Conservation (phyloP, 2,888 invertebrate genomes). For the Meiosimyza platycephala region DNA sequence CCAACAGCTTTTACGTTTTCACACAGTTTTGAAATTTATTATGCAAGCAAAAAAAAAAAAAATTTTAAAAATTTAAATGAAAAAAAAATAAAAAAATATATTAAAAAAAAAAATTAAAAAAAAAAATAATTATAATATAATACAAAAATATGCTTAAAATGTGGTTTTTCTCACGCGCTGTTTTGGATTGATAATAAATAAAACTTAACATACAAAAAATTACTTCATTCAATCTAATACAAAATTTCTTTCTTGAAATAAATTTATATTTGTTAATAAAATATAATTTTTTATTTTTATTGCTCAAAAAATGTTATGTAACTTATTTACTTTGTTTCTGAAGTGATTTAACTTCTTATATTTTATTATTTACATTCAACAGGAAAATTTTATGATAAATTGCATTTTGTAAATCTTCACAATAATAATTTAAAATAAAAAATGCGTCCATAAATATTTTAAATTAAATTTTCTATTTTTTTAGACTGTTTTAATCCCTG, state of each 20-base stretch:
- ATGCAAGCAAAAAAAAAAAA: constrained; percentile 43
- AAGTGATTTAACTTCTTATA: no score
- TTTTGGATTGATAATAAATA: constrained; percentile 1
- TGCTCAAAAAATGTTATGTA: not conserved
- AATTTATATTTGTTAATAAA: constrained; percentile 10
- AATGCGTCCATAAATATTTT: constrained; percentile 12
- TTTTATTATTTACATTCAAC: no score
- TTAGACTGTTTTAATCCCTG: not conserved
- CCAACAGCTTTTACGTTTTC: constrained; percentile 34
- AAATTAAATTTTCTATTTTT: constrained; percentile 10
- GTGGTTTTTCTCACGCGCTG: constrained; percentile 33
- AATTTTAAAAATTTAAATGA: no score
- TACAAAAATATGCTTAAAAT: constrained; percentile 26
- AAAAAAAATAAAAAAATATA: constrained; percentile 36
- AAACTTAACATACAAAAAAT: not conserved
- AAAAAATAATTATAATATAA: constrained; percentile 22
- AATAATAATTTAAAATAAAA: not conserved
- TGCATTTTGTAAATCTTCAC: no score
- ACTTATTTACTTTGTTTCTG: not conserved
- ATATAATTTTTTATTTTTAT: constrained; percentile 9
- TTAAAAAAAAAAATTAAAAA: constrained; percentile 35
- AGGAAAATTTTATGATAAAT: no score
- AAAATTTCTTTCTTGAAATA: not conserved
- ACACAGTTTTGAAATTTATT: constrained; percentile 43
- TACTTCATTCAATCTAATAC: not conserved